Conservation (phyloP, 2,888 invertebrate species). For the Hyposoter didymator region DNA sequence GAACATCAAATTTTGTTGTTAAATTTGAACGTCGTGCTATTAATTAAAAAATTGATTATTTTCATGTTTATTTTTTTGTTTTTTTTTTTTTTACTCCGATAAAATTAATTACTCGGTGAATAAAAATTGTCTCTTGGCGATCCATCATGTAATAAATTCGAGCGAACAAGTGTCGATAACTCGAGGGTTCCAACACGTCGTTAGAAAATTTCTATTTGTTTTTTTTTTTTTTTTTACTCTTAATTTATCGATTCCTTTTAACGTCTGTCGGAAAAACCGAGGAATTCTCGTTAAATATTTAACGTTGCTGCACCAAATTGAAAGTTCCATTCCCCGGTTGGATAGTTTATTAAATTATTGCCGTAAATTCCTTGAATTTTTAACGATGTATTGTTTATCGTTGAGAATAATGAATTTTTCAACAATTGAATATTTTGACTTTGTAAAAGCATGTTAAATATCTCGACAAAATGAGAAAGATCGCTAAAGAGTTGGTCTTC, state of each 20-base stretch:
- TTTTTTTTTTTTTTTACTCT: not conserved
- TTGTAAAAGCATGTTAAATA: not conserved
- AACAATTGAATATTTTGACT: not conserved
- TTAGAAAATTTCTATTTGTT: not conserved
- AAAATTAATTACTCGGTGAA: not conserved
- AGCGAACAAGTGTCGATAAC: constrained; percentile 8
- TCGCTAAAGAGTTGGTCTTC: not conserved
- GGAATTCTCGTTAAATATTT: constrained; percentile 26
- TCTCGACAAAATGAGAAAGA: not conserved
- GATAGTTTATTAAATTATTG: constrained; percentile 14
- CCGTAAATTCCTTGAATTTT: constrained; percentile 14
- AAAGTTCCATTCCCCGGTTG: constrained; percentile 7
- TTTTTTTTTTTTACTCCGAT: not conserved
- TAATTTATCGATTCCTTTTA: constrained; percentile 9
- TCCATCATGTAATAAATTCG: constrained; percentile 10
- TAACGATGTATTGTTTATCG: constrained; percentile 6
- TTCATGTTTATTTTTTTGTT: not conserved
- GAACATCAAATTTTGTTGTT: not conserved
- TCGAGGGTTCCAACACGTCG: constrained; percentile 9
- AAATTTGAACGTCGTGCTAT: not conserved
- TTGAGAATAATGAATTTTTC: not conserved
- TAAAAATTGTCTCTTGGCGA: not conserved
- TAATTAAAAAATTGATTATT: not conserved
- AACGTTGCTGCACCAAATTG: not conserved
- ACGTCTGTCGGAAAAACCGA: not conserved